phyloP scores from a whole-genome alignment of 2,888 invertebrate genomes.

The Xanthorhoe designata region DNA sequence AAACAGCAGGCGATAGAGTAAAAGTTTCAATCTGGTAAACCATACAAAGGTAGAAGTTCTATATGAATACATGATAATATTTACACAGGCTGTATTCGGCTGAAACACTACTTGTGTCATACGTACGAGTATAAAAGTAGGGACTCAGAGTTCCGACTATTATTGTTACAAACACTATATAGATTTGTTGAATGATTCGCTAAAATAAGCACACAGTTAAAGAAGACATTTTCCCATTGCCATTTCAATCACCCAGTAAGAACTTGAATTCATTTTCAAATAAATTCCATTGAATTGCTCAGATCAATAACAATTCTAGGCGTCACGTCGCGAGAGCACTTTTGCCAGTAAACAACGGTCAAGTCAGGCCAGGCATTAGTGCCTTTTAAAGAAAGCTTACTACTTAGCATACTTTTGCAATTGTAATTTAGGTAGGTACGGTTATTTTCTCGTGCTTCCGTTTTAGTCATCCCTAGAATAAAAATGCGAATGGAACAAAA shows the following conservation, averaged over 20 bases:
- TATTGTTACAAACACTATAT: not conserved
- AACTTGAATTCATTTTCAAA: not conserved
- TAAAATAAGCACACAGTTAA: not conserved
- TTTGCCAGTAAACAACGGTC: conserved; percentile 13
- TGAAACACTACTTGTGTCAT: no score
- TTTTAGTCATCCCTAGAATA: conserved; percentile 17
- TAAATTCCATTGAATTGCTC: conserved; percentile 1
- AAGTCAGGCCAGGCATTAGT: conserved; percentile 12
- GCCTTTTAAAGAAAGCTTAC: conserved; percentile 19
- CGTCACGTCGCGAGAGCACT: conserved; percentile 7
- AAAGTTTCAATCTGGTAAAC: conserved; percentile 14
- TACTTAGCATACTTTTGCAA: conserved; percentile 27
- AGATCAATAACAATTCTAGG: not conserved
- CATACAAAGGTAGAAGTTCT: not conserved
- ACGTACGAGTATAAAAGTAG: no score
- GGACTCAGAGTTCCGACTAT: no score
- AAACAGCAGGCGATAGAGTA: conserved; percentile 6
- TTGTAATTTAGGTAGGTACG: conserved; percentile 20
- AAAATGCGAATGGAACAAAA: conserved; percentile 27
- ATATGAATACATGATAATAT: not conserved
- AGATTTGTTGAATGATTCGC: no score
- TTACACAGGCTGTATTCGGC: no score
- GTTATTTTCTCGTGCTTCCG: conserved; percentile 17
- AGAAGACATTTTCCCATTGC: not conserved
- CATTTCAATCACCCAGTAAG: not conserved